A percentile compares a stretch with the other conserved stretches of the same genome.
These are phyloP conservation scores for Lepisosteus oculatus DNA, from an alignment of 2,113 vertebrate genomes.

Conservation along the genomic window DNA sequence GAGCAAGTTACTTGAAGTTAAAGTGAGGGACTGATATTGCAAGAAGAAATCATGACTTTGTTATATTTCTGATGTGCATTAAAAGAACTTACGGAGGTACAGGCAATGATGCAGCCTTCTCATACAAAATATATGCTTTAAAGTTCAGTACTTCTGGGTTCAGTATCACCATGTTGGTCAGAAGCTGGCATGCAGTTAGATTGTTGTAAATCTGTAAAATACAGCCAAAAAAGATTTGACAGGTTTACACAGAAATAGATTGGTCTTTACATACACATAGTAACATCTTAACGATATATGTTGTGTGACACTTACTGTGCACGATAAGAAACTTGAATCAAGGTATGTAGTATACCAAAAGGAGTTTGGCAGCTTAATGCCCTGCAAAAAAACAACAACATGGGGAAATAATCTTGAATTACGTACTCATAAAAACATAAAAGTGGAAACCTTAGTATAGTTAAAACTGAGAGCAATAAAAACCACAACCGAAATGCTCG, in stretches of 20 bases:
- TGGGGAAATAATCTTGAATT: no score
- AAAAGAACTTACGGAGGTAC: slow-evolving; percentile 3
- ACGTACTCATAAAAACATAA: no score
- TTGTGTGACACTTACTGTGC: slow-evolving; percentile 30
- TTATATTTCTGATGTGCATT: no score
- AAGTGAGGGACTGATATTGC: no score
- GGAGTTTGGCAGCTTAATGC: neutral
- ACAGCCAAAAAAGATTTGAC: neutral
- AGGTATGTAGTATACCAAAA: slow-evolving; percentile 36
- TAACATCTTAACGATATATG: neutral
- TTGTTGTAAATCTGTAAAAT: slow-evolving; percentile 28
- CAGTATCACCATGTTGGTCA: slow-evolving; percentile 37
- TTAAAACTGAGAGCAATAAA: neutral
- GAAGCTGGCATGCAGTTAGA: slow-evolving; percentile 38
- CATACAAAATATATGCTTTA: slow-evolving; percentile 29
- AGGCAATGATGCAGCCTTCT: neutral
- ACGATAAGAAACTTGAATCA: slow-evolving; percentile 31
- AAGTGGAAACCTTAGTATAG: neutral
- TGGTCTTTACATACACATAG: neutral
- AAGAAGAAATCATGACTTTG: no score
- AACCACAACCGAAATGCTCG: no score
- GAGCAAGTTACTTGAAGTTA: no score
- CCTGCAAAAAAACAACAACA: slow-evolving; percentile 14
- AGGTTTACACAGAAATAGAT: neutral
- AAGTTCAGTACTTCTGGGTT: slow-evolving; percentile 22